Evolutionary conservation across 2,888 invertebrate species (phyloP), one percentile per base, ranked within the genome.

Genomic region (Brenthis hecate): DNA sequence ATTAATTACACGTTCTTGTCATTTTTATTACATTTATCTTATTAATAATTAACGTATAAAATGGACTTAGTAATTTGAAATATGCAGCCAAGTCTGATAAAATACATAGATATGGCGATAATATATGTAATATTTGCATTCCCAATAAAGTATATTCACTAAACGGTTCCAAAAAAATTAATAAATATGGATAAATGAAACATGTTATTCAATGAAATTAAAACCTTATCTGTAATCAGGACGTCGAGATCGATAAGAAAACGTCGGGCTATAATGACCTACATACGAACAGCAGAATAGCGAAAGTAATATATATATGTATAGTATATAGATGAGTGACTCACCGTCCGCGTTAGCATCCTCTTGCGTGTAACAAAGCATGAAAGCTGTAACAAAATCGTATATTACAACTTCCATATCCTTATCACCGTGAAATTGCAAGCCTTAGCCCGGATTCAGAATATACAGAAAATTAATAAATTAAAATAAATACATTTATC

Each of bases 331-430:
- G 6, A 60, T 47, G 19, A 13, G 72, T 69, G 81, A 94, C 95
- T 94, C 96, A 97, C 97, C 97, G 96, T 97, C 97, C 86, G 96
- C 95, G 91, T 96, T 96, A 84, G 96, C 94, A 92, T 97, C 97
- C 94, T 97, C 97, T 94, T 97, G 97, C 82, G 97, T 97, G 94
- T 97, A 97, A 95, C 97, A 97, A 94, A 97, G 95, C 97, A 97
- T 97, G 95, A 97, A 97, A 93, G 97, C 97, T 97, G 95, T 87
- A 96, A 96, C 94, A 94, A 93, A 94, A 87, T 83, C 74, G 76
- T 80, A 76, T 76, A 81, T 86, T 83, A 85, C 80, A 80, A 74
- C 50, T 71, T 55, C 64, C 61, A 2, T 13, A 66, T 57, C 63
- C 28, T 13, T 48, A 43, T 56, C n/a, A 48, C 57, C 53, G 43